Conservation (phyloP, 2,797 vertebrate genomes). For the Valencia hispanica region DNA sequence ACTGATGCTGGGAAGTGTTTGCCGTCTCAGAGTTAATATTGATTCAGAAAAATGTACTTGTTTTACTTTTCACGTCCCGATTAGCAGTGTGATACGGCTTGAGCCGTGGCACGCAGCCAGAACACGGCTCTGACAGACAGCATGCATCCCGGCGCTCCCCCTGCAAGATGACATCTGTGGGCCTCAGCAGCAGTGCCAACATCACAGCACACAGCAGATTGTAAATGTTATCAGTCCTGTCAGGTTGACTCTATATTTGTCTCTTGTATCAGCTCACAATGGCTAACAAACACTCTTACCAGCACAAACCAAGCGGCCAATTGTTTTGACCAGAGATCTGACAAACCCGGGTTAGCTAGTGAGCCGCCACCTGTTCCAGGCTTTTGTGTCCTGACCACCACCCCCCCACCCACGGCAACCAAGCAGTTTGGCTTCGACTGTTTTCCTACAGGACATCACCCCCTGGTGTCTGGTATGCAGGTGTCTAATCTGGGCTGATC, state of each 20-base stretch:
- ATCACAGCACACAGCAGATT: conserved; percentile 77
- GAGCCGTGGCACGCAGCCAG: conserved; percentile 55
- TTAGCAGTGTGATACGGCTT: conserved; percentile 40
- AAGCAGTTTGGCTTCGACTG: conserved; percentile 26
- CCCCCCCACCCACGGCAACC: conserved; percentile 9
- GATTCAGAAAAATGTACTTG: conserved; percentile 27
- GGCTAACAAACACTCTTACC: conserved; percentile 52
- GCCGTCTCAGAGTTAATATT: conserved; percentile 17
- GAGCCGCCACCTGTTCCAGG: conserved; percentile 48
- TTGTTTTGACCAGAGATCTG: conserved; percentile 50
- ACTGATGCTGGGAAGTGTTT: background rate
- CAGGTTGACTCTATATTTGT: conserved; percentile 75
- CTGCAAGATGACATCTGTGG: conserved; percentile 75
- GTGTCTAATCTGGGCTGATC: conserved; percentile 79
- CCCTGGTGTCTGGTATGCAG: conserved; percentile 83
- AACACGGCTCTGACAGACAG: conserved; percentile 40
- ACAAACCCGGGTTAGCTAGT: conserved; percentile 45
- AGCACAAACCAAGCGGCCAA: conserved; percentile 42
- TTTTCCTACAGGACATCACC: conserved; percentile 72
- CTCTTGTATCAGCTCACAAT: conserved; percentile 54
- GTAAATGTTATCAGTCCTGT: conserved; percentile 75
- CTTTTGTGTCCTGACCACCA: conserved; percentile 26
- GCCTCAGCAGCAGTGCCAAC: conserved; percentile 64
- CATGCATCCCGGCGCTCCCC: conserved; percentile 52
- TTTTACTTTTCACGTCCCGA: conserved; percentile 33